These are phyloP conservation scores for Astreopora myriophthalma DNA, from an alignment of 64 coral and sea anemone genomes.

Conservation along the genomic window DNA sequence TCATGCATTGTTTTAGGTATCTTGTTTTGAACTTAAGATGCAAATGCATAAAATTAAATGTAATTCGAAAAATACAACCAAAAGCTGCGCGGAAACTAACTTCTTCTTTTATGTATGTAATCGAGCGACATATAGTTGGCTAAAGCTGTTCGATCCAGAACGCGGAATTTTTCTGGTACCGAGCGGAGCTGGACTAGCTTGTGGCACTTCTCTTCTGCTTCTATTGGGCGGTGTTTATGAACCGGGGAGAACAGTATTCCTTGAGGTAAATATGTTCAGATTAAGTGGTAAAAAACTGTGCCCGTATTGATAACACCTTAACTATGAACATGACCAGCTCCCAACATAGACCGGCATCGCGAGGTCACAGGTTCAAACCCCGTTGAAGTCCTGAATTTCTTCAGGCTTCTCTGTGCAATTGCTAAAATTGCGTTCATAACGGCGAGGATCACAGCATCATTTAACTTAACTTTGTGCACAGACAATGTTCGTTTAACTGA, in stretches of 20 bases:
- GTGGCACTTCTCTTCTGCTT: too few relatives aligned
- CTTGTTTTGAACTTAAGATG: not conserved
- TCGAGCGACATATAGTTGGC: not conserved
- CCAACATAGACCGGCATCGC: too few relatives aligned
- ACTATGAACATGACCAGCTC: too few relatives aligned
- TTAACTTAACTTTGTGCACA: too few relatives aligned
- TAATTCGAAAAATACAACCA: not conserved
- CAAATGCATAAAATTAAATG: not conserved
- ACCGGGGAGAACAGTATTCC: not conserved
- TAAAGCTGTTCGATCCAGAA: not conserved
- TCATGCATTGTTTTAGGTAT: not conserved
- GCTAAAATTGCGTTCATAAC: too few relatives aligned
- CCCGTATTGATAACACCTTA: too few relatives aligned
- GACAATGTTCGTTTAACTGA: not conserved
- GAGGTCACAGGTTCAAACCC: too few relatives aligned
- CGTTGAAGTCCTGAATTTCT: too few relatives aligned
- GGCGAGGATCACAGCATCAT: too few relatives aligned
- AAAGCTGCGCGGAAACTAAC: not conserved
- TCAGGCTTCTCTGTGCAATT: too few relatives aligned
- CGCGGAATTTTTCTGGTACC: not conserved
- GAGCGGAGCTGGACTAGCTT: too few relatives aligned
- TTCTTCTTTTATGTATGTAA: not conserved
- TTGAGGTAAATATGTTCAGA: conserved; percentile 5
- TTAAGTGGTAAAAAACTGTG: too few relatives aligned
- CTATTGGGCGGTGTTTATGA: not conserved